Conservation (phyloP, 2,888 invertebrate genomes). For the Mantis religiosa region DNA sequence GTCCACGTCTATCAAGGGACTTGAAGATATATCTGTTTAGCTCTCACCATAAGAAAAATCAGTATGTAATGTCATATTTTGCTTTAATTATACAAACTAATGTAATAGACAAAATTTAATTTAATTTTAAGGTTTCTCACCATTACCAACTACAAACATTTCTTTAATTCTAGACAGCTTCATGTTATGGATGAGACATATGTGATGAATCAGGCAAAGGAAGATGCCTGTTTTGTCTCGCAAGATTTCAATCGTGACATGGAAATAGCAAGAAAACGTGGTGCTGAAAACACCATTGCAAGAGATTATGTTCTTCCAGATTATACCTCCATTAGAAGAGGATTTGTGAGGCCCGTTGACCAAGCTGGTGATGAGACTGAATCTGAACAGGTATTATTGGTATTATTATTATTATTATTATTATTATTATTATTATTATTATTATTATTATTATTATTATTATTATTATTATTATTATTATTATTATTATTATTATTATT, state of each 20-base stretch:
- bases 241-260: constrained; percentile 77
- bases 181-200: constrained; percentile 99
- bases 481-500: too few species aligned
- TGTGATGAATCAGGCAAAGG: constrained; percentile 97
- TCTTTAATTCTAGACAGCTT: constrained; percentile 60
- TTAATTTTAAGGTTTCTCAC: neutral
- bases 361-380: neutral
- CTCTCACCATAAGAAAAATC: too few species aligned
- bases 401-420: too few species aligned
- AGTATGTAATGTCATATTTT: too few species aligned
- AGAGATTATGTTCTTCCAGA: constrained; percentile 95
- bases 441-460: too few species aligned
- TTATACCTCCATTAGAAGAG: constrained; percentile 83
- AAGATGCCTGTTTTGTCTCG: constrained; percentile 93
- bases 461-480: too few species aligned
- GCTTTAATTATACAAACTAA: too few species aligned
- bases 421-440: too few species aligned
- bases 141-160: neutral
- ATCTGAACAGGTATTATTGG: constrained; percentile 28
- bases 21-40: too few species aligned
- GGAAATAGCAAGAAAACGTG: constrained; percentile 58
- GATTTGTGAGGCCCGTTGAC: constrained; percentile 54
- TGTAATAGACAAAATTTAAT: too few species aligned
- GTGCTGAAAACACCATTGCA: constrained; percentile 64
- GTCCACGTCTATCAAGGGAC: too few species aligned